Percentiles rank a stretch among this genome's conserved stretches.
phyloP scores from a whole-genome alignment of 2,888 invertebrate species.

The Capitulum mitella region DNA sequence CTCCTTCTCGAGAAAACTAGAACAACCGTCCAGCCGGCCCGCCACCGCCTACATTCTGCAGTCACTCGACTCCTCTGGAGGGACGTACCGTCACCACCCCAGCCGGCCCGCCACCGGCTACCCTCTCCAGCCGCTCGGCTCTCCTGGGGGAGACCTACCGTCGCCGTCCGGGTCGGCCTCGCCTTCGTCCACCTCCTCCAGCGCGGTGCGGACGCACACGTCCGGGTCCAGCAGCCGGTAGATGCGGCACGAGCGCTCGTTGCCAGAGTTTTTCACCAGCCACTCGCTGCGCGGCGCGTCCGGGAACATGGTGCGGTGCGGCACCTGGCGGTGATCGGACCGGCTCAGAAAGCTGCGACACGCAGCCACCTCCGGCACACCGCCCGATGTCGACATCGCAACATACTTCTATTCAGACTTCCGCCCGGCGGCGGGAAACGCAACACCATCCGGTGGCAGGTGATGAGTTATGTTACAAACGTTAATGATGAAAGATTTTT shows the following conservation, averaged over 20 bases:
- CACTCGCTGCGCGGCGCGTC: constrained; percentile 50
- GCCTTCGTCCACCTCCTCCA: constrained; percentile 40
- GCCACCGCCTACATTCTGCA: not conserved
- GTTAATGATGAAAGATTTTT: too few relatives aligned
- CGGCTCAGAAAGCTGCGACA: too few relatives aligned
- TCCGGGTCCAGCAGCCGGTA: constrained; percentile 53
- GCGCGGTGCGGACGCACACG: constrained; percentile 48
- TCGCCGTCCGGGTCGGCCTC: constrained; percentile 22
- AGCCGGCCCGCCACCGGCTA: too few relatives aligned
- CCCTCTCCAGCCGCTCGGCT: not conserved
- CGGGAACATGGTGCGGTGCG: constrained; percentile 54
- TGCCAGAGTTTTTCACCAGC: constrained; percentile 44
- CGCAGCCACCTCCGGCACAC: too few relatives aligned
- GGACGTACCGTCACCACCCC: not conserved
- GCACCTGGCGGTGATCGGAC: too few relatives aligned
- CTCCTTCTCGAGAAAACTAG: too few relatives aligned
- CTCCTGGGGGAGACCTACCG: not conserved
- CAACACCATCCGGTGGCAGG: too few relatives aligned
- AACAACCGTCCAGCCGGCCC: too few relatives aligned
- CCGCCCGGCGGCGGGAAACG: too few relatives aligned
- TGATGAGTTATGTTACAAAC: too few relatives aligned
- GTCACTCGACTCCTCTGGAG: not conserved
- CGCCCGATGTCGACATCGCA: too few relatives aligned
- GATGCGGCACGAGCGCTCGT: constrained; percentile 50
- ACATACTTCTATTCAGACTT: too few relatives aligned